Evolutionary conservation across 2,888 invertebrate genomes (phyloP).

Genomic region (Dryobotodes eremita): DNA sequence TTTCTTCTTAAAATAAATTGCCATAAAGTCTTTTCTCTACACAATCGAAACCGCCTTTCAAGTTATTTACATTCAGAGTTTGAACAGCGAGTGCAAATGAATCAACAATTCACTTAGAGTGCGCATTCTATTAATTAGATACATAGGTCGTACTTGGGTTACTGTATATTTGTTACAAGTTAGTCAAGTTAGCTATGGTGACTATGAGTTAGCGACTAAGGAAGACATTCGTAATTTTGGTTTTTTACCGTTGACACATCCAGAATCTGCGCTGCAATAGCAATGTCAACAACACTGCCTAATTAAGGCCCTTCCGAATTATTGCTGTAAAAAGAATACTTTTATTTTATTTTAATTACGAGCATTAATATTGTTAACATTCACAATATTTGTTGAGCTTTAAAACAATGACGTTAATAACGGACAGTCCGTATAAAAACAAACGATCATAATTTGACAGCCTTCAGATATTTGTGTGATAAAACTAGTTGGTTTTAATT

Average conservation of each 20-base stretch:
- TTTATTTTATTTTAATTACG: background rate
- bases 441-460: background rate
- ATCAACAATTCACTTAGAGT: slow-evolving; percentile 66
- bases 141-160: slow-evolving; percentile 58
- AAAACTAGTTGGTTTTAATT: background rate
- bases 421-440: background rate
- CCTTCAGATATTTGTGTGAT: background rate
- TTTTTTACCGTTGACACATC: no score
- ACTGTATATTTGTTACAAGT: slow-evolving; percentile 58
- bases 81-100: slow-evolving; percentile 48
- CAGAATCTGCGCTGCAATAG: no score
- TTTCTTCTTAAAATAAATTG: background rate
- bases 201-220: background rate
- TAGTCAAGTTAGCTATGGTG: background rate
- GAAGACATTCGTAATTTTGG: background rate
- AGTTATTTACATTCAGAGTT: slow-evolving; percentile 43
- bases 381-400: background rate
- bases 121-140: slow-evolving; percentile 69
- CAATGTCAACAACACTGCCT: background rate
- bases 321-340: no score
- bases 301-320: no score
- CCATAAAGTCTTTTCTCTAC: background rate
- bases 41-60: slow-evolving; percentile 9
- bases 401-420: background rate
- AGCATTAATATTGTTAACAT: background rate